These are phyloP conservation scores for Amniataba percoides DNA, from an alignment of 2,797 vertebrate species.

Conservation along the genomic window DNA sequence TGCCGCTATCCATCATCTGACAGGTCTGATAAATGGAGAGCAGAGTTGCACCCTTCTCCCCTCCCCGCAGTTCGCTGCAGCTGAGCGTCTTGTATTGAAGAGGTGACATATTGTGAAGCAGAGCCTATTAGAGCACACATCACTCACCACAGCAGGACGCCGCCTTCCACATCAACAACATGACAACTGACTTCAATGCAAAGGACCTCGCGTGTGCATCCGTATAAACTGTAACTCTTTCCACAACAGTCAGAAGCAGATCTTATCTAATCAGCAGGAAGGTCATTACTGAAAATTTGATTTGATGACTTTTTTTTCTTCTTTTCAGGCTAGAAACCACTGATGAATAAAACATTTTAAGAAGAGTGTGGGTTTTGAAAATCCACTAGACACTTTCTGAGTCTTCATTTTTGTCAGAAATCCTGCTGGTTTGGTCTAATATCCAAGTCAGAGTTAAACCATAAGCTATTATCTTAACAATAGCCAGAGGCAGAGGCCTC, in stretches of 20 bases:
- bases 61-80: slow-evolving; percentile 58
- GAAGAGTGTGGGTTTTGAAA: slow-evolving; percentile 1
- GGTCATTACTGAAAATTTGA: slow-evolving; percentile 48
- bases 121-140: slow-evolving; percentile 76
- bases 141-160: slow-evolving; percentile 71
- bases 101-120: slow-evolving; percentile 75
- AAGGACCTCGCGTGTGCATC: slow-evolving; percentile 12
- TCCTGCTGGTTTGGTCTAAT: slow-evolving; percentile 39
- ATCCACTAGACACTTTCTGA: neutral
- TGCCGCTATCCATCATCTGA: slow-evolving; percentile 71
- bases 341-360: slow-evolving; percentile 35
- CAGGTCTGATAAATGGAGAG: slow-evolving; percentile 77
- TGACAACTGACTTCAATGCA: slow-evolving; percentile 62
- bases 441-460: slow-evolving; percentile 51
- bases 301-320: slow-evolving; percentile 39
- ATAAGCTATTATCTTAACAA: slow-evolving; percentile 61
- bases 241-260: slow-evolving; percentile 37
- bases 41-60: slow-evolving; percentile 48
- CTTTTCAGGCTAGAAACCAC: slow-evolving; percentile 25
- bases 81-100: slow-evolving; percentile 65
- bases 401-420: slow-evolving; percentile 24
- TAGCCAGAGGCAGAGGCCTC: slow-evolving; percentile 64
- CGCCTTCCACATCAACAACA: slow-evolving; percentile 60
- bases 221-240: slow-evolving; percentile 19
- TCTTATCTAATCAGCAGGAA: slow-evolving; percentile 40